Evolutionary conservation across 2,797 vertebrate species (phyloP).

Genomic region (Liparis tanakae): DNA sequence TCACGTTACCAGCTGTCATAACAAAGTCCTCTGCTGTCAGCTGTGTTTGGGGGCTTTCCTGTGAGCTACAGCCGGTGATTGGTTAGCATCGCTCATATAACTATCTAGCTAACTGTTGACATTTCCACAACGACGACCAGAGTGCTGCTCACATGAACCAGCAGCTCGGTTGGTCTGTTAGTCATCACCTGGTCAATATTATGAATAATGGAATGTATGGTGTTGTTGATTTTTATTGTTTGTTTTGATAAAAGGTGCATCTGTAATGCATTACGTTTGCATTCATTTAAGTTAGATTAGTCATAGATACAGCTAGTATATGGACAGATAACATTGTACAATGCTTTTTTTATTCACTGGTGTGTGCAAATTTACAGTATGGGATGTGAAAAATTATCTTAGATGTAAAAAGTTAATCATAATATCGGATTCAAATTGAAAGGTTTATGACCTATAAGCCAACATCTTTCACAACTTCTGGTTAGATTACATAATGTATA

Average conservation of each 20-base stretch:
- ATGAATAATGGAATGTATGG: neutral
- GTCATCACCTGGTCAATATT: conserved; percentile 61
- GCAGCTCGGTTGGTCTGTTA: neutral
- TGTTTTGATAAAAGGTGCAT: neutral
- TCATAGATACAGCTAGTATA: neutral
- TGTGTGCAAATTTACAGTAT: neutral
- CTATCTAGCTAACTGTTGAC: conserved; percentile 3
- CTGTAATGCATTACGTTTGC: neutral
- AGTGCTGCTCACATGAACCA: conserved; percentile 21
- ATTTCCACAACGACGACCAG: conserved; percentile 10
- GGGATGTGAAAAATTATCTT: too few relatives aligned
- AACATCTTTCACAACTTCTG: neutral
- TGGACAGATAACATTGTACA: neutral
- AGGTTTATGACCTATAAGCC: neutral
- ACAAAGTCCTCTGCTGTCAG: conserved; percentile 28
- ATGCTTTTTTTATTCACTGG: neutral
- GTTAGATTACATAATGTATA: neutral
- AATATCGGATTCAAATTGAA: neutral
- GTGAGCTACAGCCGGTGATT: neutral
- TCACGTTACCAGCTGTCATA: conserved; percentile 22
- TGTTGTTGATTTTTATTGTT: neutral
- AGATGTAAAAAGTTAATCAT: neutral
- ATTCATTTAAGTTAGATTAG: neutral
- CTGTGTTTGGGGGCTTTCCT: conserved; percentile 20
- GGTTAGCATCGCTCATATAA: neutral